Conservation (phyloP, 2,797 vertebrate species). For the Xiphorhynchus erythropygius region DNA sequence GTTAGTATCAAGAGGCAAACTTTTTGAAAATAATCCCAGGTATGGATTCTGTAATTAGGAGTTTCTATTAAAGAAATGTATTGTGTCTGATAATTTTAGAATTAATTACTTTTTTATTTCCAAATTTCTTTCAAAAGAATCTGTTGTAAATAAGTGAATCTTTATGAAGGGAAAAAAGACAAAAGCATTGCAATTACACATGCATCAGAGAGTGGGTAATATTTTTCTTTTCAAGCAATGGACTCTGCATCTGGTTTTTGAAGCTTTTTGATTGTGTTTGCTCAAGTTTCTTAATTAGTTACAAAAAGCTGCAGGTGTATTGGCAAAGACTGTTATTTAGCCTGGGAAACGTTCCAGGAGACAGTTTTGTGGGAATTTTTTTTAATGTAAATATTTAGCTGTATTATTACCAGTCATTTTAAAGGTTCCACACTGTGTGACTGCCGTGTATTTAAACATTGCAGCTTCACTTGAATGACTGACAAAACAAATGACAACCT, state of each 20-base stretch:
- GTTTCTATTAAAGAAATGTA: not conserved
- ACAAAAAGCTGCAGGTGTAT: conserved; percentile 74
- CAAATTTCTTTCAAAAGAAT: conserved; percentile 37
- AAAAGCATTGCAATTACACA: conserved; percentile 38
- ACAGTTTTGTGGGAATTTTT: not conserved
- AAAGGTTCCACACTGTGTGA: not conserved
- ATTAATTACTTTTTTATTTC: not conserved
- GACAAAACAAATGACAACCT: conserved; percentile 56
- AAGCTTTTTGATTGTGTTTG: conserved; percentile 57
- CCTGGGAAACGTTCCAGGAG: conserved; percentile 64
- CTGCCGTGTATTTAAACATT: conserved; percentile 35
- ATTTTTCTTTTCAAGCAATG: conserved; percentile 43
- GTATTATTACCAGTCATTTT: conserved; percentile 43
- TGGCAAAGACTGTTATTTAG: conserved; percentile 54
- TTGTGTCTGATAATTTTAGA: not conserved
- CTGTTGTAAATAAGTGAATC: conserved; percentile 20
- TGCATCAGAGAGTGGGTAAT: not conserved
- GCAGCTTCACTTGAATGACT: conserved; percentile 30
- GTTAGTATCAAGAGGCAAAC: not conserved
- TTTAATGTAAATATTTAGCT: conserved; percentile 70
- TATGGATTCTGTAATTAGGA: not conserved
- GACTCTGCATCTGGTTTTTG: conserved; percentile 50
- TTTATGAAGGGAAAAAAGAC: conserved; percentile 12
- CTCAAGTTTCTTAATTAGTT: conserved; percentile 71
- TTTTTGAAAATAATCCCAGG: not conserved